Percentiles rank a stretch among this genome's conserved stretches.
These are phyloP conservation scores for Thecophora atra DNA, from an alignment of 2,888 invertebrate genomes.

Conservation along the genomic window DNA sequence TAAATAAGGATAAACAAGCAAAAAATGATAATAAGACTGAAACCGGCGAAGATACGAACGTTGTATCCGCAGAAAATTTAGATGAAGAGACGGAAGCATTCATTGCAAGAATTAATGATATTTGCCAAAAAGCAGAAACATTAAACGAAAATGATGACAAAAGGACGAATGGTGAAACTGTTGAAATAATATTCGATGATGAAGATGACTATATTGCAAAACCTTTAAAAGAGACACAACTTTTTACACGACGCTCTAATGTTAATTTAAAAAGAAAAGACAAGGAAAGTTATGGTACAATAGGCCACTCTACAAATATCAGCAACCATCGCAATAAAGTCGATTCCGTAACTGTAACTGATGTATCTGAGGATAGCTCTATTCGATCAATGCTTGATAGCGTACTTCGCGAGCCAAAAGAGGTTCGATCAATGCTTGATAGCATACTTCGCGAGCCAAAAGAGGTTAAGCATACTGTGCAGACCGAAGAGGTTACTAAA, in stretches of 20 bases:
- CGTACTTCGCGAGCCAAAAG: no score
- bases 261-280: background rate
- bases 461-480: background rate
- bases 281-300: background rate
- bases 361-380: background rate
- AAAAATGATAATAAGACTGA: background rate
- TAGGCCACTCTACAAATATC: background rate
- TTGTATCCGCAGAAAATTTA: background rate
- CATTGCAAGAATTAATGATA: background rate
- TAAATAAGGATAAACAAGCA: background rate
- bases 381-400: background rate
- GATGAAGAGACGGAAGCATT: conserved; percentile 16
- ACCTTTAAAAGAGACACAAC: background rate
- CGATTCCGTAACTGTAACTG: background rate
- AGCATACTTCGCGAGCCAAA: background rate
- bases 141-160: background rate
- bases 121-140: background rate
- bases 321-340: background rate
- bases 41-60: background rate
- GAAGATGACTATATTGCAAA: background rate
- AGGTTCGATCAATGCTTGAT: background rate
- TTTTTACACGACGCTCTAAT: conserved; percentile 12
- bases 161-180: background rate
- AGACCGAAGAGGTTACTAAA: background rate
- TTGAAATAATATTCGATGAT: background rate